Evolutionary conservation across 2,888 invertebrate species (phyloP).

Genomic region (Hirtodrosophila alboralis): DNA sequence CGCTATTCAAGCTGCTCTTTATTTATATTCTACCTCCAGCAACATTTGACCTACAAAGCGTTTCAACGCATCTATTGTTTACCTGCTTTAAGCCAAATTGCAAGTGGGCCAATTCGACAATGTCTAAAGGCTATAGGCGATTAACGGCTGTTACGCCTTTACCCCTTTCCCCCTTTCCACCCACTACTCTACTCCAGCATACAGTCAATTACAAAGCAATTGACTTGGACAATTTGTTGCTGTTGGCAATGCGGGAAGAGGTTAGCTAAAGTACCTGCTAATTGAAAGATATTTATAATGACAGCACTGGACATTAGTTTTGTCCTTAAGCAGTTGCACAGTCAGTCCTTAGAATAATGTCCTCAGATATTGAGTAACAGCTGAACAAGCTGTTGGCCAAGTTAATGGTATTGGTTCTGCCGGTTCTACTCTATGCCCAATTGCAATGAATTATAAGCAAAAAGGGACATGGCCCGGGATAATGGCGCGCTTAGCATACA

Average conservation of each 20-base stretch:
- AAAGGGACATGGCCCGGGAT: constrained; percentile 62
- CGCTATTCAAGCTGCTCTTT: too few relatives aligned
- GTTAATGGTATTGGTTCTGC: constrained; percentile 47
- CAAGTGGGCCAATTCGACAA: constrained; percentile 20
- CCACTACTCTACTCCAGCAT: too few relatives aligned
- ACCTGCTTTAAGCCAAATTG: constrained; percentile 4
- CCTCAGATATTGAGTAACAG: constrained; percentile 37
- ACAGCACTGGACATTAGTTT: constrained; percentile 35
- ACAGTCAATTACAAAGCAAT: constrained; percentile 59
- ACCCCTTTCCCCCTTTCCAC: constrained; percentile 1
- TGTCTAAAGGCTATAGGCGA: constrained; percentile 11
- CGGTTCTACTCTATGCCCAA: constrained; percentile 46
- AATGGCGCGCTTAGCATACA: constrained; percentile 79
- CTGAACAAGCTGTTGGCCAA: constrained; percentile 6
- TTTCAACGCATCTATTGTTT: too few relatives aligned
- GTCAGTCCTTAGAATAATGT: constrained; percentile 24
- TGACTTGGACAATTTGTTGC: constrained; percentile 34
- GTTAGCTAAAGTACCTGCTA: constrained; percentile 59
- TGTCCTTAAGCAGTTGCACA: constrained; percentile 11
- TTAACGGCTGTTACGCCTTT: constrained; percentile 18
- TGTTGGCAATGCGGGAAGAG: constrained; percentile 18
- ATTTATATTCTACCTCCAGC: too few relatives aligned
- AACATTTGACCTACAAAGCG: not conserved
- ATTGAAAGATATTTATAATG: constrained; percentile 70
- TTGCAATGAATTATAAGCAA: constrained; percentile 53